These are phyloP conservation scores for Cryptocephalus primarius DNA, from an alignment of 2,888 invertebrate genomes.

Conservation along the genomic window DNA sequence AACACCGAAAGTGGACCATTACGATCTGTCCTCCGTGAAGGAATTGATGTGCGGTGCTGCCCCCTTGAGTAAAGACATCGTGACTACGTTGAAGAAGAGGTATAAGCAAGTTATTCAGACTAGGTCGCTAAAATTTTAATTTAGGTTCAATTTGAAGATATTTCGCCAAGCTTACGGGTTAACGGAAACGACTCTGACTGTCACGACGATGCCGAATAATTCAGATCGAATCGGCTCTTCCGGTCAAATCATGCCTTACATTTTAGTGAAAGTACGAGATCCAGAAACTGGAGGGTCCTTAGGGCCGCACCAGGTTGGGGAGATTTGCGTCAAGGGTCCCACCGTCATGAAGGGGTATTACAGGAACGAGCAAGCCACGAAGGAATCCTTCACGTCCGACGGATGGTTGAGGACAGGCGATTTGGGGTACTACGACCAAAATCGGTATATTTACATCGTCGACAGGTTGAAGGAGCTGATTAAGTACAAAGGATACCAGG, in stretches of 20 bases:
- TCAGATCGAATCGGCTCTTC: slow-evolving; percentile 45
- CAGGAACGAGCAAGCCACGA: slow-evolving; percentile 53
- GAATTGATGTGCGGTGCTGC: slow-evolving; percentile 68
- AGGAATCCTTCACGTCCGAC: slow-evolving; percentile 52
- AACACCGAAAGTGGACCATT: slow-evolving; percentile 63
- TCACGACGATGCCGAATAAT: slow-evolving; percentile 24
- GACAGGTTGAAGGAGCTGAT: slow-evolving; percentile 84
- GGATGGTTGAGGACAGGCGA: slow-evolving; percentile 76
- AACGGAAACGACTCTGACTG: slow-evolving; percentile 59
- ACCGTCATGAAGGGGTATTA: slow-evolving; percentile 59
- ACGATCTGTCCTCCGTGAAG: slow-evolving; percentile 59
- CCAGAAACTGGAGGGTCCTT: slow-evolving; percentile 49
- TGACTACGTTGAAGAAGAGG: slow-evolving; percentile 44
- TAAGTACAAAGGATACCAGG: slow-evolving; percentile 80
- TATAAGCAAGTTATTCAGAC: too few species aligned
- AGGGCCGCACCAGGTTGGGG: slow-evolving; percentile 58
- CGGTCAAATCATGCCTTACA: slow-evolving; percentile 50
- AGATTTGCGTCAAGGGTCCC: slow-evolving; percentile 61
- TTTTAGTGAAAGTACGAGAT: slow-evolving; percentile 52
- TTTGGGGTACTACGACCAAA: slow-evolving; percentile 68
- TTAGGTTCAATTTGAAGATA: slow-evolving; percentile 38
- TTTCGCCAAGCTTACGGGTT: slow-evolving; percentile 67
- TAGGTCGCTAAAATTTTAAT: too few species aligned
- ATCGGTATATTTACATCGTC: slow-evolving; percentile 69
- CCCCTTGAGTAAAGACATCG: slow-evolving; percentile 60